Evolutionary conservation across 2,797 vertebrate species (phyloP).

Genomic region (Hoplostethus atlanticus): DNA sequence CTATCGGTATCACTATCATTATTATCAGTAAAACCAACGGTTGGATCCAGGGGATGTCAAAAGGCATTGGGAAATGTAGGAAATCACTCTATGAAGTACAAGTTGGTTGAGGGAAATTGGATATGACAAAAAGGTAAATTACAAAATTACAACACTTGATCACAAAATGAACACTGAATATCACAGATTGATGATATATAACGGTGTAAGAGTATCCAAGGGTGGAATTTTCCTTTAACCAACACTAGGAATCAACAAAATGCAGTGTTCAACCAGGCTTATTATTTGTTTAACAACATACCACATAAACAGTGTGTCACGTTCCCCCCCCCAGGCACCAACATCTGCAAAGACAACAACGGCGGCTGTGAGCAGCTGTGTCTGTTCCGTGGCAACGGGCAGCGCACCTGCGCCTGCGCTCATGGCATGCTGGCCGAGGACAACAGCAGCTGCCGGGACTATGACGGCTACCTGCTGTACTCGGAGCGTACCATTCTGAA

Average conservation of each 20-base stretch:
- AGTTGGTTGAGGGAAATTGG: no score
- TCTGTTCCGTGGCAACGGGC: slow-evolving; percentile 87
- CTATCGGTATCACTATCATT: no score
- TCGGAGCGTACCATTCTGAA: slow-evolving; percentile 97
- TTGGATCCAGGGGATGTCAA: no score
- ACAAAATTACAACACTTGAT: no score
- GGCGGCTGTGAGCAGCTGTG: slow-evolving; percentile 96
- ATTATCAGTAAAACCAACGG: no score
- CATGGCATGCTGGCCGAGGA: slow-evolving; percentile 96
- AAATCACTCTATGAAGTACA: no score
- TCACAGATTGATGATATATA: no score
- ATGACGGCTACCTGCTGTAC: slow-evolving; percentile 96
- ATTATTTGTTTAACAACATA: slow-evolving; percentile 26
- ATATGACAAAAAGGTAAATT: no score
- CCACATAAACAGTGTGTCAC: slow-evolving; percentile 10
- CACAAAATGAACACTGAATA: no score
- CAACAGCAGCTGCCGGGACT: slow-evolving; percentile 90
- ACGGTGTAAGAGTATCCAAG: no score
- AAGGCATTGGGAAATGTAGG: no score
- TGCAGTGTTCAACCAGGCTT: slow-evolving; percentile 11
- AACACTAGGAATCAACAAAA: background rate
- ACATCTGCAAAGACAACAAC: slow-evolving; percentile 92
- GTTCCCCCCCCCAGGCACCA: slow-evolving; percentile 87
- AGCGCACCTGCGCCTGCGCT: slow-evolving; percentile 93
- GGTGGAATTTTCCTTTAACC: background rate